phyloP scores from a whole-genome alignment of 2,113 vertebrate genomes.

The Vulpes ferrilata region DNA sequence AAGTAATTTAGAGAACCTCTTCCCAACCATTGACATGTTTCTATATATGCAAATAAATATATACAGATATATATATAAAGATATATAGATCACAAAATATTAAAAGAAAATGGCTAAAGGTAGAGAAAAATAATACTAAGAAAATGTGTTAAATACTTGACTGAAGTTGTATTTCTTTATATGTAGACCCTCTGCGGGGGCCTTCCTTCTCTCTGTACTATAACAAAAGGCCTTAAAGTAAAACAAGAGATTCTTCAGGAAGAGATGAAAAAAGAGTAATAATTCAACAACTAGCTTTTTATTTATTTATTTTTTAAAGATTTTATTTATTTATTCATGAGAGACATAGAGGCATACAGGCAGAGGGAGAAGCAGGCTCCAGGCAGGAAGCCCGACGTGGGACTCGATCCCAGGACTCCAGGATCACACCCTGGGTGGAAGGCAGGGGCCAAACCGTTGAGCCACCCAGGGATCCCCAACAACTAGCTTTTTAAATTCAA shows the following conservation, averaged over 20 bases:
- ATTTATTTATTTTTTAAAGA: neutral
- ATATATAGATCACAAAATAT: neutral
- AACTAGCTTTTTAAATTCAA: conserved; percentile 39
- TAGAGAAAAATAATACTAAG: neutral
- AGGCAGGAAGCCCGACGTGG: no score
- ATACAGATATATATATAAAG: neutral
- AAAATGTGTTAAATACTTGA: conserved; percentile 21
- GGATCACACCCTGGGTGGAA: no score
- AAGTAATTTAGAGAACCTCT: conserved; percentile 18
- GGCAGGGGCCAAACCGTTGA: no score
- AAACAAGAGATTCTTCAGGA: neutral
- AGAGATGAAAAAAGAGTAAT: neutral
- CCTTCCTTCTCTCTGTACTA: neutral
- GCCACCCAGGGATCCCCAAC: neutral
- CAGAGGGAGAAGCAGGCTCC: no score
- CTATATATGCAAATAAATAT: neutral
- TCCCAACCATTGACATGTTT: neutral
- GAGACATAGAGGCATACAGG: no score
- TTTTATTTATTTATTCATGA: no score
- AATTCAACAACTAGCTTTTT: conserved; percentile 8
- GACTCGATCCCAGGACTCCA: no score
- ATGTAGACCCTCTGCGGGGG: neutral
- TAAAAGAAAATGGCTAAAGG: neutral
- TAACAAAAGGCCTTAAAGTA: neutral
- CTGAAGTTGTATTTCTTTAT: neutral